Conservation (phyloP, 1,140 invertebrate genomes). For the Drosophila erecta region DNA sequence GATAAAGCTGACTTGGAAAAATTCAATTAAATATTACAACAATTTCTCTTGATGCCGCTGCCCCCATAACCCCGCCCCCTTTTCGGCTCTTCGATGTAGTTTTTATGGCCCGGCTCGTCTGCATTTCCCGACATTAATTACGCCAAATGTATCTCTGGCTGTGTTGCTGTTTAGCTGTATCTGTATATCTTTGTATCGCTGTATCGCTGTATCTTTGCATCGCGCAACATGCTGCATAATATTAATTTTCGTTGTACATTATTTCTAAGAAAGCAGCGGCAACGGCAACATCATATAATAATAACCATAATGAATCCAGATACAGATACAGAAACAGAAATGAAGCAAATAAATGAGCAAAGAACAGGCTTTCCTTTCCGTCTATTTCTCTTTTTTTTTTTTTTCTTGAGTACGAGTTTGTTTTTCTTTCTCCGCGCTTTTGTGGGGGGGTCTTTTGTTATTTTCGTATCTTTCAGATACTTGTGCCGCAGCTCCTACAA, state of each 20-base stretch:
- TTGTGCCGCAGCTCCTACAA: conserved; percentile 52
- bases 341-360: conserved; percentile 80
- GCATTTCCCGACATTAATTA: conserved; percentile 75
- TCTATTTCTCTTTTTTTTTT: conserved; percentile 18
- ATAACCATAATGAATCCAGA: conserved; percentile 74
- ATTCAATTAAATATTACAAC: conserved; percentile 82
- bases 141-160: conserved; percentile 67
- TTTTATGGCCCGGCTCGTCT: conserved; percentile 61
- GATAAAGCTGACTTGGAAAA: conserved; percentile 60
- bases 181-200: conserved; percentile 24
- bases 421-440: conserved; percentile 23
- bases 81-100: conserved; percentile 53
- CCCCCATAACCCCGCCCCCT: conserved; percentile 12
- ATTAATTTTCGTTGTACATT: conserved; percentile 78
- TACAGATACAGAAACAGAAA: conserved; percentile 54
- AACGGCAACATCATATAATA: conserved; percentile 64
- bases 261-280: conserved; percentile 69
- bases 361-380: conserved; percentile 54
- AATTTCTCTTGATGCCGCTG: conserved; percentile 54
- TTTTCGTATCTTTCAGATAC: conserved; percentile 19
- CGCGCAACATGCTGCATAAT: conserved; percentile 79
- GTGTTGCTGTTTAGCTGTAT: conserved; percentile 20
- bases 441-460: conserved; percentile 30
- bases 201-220: conserved; percentile 64
- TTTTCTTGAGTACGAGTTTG: conserved; percentile 17